Evolutionary conservation across 2,113 vertebrate species (phyloP), one percentile per base, ranked within the genome.

Genomic region (Amblyornis subalaris): DNA sequence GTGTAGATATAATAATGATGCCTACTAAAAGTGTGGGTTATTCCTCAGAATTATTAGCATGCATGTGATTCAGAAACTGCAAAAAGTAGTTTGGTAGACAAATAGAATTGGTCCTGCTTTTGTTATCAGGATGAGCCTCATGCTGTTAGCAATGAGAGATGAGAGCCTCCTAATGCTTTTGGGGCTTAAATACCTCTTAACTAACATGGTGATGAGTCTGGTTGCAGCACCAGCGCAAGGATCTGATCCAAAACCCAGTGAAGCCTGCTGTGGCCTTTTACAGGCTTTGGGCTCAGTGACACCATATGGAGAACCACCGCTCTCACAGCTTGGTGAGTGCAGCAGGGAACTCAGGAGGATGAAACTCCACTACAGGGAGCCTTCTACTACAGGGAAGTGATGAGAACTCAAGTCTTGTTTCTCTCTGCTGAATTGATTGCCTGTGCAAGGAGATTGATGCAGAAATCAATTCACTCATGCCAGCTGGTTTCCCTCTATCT

Each of bases 381-480:
- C 40, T 81, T 75, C 92, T 78, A n/a, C 80, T 45, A 12, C 45
- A 83, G 31, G 36, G 22, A 38, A 73, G 45, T 2, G 36, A 45
- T 33, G 81, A 82, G 54, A 74, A 69, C 87, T 73, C 61, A 3
- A 51, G 33, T 76, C 81, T 85, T 4, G 0, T 85, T 94, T 82
- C 81, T 87, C 70, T 45, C 54, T 20, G 25, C 45, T 69, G 74
- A 89, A 87, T 0, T 73, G 83, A 77, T 60, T 90, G 74, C 17
- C 50, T 44, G 33, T n/a, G 58, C 81, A 70, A 72, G 73, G 53
- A 94, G 71, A 88, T 2, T 70, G 87, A 93, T 89, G 89, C 70
- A 89, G 77, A 89, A 85, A 91, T 79, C 81, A 78, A 94, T 94
- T 76, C 81, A 15, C 62, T 87, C 26, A 5, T 33, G 51, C 87